Conservation (phyloP, 2,888 invertebrate genomes). For the Agelastica alni region DNA sequence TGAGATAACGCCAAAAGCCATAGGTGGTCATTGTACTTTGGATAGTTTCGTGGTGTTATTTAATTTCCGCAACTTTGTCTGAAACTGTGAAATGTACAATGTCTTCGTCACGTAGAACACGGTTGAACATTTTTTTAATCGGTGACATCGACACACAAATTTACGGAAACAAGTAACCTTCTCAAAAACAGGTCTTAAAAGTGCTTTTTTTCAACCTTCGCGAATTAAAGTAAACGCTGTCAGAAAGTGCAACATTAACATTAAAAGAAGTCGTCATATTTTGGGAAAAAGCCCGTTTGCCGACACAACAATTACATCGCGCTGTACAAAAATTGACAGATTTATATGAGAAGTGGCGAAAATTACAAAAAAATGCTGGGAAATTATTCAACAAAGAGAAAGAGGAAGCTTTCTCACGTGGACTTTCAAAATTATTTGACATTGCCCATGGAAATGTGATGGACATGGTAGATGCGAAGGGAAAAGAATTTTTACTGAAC, state of each 20-base stretch:
- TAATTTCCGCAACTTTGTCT: too few species aligned
- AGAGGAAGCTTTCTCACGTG: background rate
- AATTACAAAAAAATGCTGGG: background rate
- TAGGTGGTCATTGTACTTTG: too few species aligned
- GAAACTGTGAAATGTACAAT: too few species aligned
- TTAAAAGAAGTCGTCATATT: slow-evolving; percentile 1
- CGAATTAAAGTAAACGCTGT: background rate
- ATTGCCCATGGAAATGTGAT: background rate
- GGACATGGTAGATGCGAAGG: background rate
- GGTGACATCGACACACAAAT: background rate
- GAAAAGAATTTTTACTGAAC: background rate
- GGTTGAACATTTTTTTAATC: background rate
- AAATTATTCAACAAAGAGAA: background rate
- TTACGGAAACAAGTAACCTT: slow-evolving; percentile 1
- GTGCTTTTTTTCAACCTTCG: slow-evolving; percentile 1
- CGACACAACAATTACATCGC: background rate
- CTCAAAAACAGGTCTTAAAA: background rate
- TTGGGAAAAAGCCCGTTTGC: slow-evolving; percentile 3
- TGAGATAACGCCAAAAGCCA: background rate
- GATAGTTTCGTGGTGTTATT: too few species aligned
- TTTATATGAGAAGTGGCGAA: background rate
- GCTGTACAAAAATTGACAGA: background rate
- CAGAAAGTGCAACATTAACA: slow-evolving; percentile 1
- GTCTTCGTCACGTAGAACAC: background rate
- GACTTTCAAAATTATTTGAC: background rate